These are phyloP conservation scores for Nebria brevicollis DNA, from an alignment of 2,888 invertebrate species.

Conservation along the genomic window DNA sequence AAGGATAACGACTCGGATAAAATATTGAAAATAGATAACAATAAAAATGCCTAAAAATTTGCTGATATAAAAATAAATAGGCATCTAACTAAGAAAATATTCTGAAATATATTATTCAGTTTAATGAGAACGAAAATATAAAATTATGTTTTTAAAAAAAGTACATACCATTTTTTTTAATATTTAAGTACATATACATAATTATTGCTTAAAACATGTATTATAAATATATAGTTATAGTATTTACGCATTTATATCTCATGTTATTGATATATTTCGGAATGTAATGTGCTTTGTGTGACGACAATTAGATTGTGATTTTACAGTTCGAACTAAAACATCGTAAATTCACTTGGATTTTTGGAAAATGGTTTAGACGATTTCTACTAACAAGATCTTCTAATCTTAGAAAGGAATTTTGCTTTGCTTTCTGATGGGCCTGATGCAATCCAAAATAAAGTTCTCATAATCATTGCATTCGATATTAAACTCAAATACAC, in stretches of 20 bases:
- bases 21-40: background rate
- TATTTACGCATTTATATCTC: background rate
- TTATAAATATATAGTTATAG: conserved; percentile 6
- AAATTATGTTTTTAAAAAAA: background rate
- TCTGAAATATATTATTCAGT: background rate
- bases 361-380: conserved; percentile 21
- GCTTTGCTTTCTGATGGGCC: no score
- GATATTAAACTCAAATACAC: no score
- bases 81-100: background rate
- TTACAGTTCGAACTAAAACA: conserved; percentile 8
- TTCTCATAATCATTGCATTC: no score
- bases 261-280: conserved; percentile 14
- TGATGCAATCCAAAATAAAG: no score
- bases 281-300: conserved; percentile 6
- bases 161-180: background rate
- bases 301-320: background rate
- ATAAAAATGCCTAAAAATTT: background rate
- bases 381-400: background rate
- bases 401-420: no score
- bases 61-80: background rate
- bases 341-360: conserved; percentile 43
- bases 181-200: conserved; percentile 1
- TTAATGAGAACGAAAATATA: no score
- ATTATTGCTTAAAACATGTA: conserved; percentile 22
- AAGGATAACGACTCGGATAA: background rate